Conservation (phyloP, 1,140 invertebrate species). For the Drosophila triauraria region DNA sequence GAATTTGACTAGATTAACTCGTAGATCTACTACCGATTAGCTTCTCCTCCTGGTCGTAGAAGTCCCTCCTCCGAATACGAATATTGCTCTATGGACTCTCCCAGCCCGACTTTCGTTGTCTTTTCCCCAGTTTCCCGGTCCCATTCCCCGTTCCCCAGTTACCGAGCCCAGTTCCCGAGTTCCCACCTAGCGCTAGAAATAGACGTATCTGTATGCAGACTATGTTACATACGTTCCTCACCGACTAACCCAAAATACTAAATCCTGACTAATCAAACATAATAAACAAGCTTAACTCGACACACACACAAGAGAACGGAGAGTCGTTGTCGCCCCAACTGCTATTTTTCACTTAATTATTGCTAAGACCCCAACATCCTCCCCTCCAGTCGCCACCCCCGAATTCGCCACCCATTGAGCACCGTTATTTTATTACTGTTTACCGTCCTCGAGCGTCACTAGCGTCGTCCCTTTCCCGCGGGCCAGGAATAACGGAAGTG, state of each 20-base stretch:
- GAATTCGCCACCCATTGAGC: conserved; percentile 55
- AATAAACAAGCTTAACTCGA: conserved; percentile 76
- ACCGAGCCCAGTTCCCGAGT: neutral
- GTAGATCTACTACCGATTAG: conserved; percentile 6
- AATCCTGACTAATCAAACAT: conserved; percentile 77
- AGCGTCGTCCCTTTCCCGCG: conserved; percentile 36
- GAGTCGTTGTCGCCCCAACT: conserved; percentile 54
- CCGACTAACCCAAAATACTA: conserved; percentile 51
- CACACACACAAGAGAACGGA: conserved; percentile 37
- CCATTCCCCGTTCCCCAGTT: neutral
- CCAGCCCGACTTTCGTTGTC: conserved; percentile 12
- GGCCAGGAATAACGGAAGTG: conserved; percentile 60
- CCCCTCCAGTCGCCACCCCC: conserved; percentile 8
- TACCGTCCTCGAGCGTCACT: conserved; percentile 59
- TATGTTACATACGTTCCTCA: conserved; percentile 2
- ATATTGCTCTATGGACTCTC: conserved; percentile 20
- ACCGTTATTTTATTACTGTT: conserved; percentile 76
- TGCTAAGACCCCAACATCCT: conserved; percentile 58
- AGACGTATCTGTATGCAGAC: conserved; percentile 15
- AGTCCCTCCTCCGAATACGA: conserved; percentile 4
- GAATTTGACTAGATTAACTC: conserved; percentile 71
- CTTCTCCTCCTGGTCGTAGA: conserved; percentile 1
- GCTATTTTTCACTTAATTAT: conserved; percentile 79
- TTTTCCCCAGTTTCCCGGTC: neutral
- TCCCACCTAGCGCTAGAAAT: conserved; percentile 20